Percentiles rank a stretch among this genome's conserved stretches.
These are phyloP conservation scores for Recurvirostra avosetta DNA, from an alignment of 2,113 vertebrate genomes.

Conservation along the genomic window DNA sequence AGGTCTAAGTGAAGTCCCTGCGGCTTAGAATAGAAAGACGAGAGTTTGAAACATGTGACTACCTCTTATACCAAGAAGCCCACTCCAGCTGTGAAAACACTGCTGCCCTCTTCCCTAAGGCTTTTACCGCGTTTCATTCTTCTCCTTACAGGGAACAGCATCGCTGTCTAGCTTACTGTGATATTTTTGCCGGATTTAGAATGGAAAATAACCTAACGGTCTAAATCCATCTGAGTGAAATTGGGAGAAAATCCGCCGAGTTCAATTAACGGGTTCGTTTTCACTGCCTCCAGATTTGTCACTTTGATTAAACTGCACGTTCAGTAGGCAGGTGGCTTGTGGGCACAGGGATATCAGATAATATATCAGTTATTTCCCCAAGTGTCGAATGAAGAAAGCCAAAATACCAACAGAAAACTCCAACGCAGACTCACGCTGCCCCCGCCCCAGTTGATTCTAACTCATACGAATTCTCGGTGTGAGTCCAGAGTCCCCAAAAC, in stretches of 20 bases:
- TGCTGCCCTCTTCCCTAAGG: neutral
- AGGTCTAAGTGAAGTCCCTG: neutral
- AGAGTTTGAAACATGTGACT: neutral
- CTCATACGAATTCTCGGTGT: rapidly evolving
- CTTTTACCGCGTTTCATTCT: neutral
- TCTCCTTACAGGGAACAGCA: neutral
- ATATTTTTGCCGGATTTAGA: neutral
- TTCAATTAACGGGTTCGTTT: neutral
- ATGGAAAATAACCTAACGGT: neutral
- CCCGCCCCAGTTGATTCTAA: neutral
- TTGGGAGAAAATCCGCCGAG: neutral
- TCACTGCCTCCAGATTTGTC: neutral
- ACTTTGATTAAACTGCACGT: neutral
- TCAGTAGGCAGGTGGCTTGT: neutral
- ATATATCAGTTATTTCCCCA: neutral
- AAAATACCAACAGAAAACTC: neutral
- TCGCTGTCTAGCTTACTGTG: neutral
- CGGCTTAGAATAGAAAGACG: neutral
- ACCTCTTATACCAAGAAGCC: neutral
- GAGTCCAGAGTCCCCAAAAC: neutral
- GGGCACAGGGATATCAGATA: neutral
- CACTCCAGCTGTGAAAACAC: neutral
- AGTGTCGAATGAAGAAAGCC: neutral
- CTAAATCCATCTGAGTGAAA: neutral
- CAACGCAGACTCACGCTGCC: neutral